phyloP scores from a whole-genome alignment of 2,113 vertebrate species.

The Chaenocephalus aceratus region DNA sequence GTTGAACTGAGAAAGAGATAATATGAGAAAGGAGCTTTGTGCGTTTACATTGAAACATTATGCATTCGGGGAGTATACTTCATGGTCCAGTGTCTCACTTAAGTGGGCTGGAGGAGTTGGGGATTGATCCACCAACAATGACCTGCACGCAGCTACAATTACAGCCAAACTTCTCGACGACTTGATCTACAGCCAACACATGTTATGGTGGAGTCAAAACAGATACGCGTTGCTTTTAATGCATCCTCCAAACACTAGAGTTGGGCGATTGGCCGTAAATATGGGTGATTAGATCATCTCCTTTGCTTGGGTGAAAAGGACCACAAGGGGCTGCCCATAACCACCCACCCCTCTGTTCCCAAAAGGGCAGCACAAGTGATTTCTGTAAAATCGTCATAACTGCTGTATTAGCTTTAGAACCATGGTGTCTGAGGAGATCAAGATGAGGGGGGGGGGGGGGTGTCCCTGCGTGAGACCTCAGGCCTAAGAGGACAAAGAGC shows the following conservation, averaged over 20 bases:
- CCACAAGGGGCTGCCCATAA: neutral
- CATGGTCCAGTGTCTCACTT: neutral
- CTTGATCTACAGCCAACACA: neutral
- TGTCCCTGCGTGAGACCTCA: constrained; percentile 29
- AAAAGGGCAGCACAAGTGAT: too few species aligned
- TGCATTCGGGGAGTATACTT: neutral
- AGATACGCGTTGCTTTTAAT: neutral
- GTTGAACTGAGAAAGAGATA: neutral
- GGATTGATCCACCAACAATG: neutral
- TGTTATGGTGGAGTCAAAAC: neutral
- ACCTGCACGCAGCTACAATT: neutral
- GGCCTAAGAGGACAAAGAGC: constrained; percentile 63
- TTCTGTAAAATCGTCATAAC: too few species aligned
- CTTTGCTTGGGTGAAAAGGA: neutral
- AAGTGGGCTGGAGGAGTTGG: neutral
- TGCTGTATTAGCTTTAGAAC: neutral
- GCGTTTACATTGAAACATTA: neutral
- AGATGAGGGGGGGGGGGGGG: constrained; percentile 33
- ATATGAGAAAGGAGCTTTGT: neutral
- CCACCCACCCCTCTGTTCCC: too few species aligned
- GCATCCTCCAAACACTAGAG: neutral
- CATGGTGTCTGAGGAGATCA: constrained; percentile 5
- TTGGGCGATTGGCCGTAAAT: too few species aligned
- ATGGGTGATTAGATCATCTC: neutral
- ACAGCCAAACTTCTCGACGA: neutral